phyloP scores from a whole-genome alignment of 2,888 invertebrate genomes.

The Trisateles emortualis region DNA sequence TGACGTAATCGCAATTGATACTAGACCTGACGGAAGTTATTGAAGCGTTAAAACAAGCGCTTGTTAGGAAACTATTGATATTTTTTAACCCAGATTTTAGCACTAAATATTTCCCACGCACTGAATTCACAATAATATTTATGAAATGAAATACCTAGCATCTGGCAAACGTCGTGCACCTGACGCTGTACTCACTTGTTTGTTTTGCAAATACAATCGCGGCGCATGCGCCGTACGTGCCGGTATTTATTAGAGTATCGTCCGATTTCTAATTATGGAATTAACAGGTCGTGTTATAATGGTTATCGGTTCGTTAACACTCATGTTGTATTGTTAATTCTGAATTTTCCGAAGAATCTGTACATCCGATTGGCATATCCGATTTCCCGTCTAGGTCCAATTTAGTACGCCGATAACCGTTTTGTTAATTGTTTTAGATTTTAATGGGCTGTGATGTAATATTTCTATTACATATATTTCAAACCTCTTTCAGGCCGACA shows the following conservation, averaged over 20 bases:
- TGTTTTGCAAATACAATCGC: constrained; percentile 49
- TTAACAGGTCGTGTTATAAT: constrained; percentile 40
- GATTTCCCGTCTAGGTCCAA: constrained; percentile 15
- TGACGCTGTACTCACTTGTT: constrained; percentile 46
- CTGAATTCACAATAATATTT: constrained; percentile 38
- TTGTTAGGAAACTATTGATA: constrained; percentile 22
- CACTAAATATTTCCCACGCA: constrained; percentile 20
- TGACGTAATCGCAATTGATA: constrained; percentile 50
- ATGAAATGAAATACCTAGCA: constrained; percentile 25
- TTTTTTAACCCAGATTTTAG: constrained; percentile 16
- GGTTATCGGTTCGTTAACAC: constrained; percentile 40
- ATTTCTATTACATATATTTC: no score
- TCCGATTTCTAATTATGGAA: constrained; percentile 61
- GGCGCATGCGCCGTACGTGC: constrained; percentile 61
- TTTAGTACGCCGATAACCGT: neutral
- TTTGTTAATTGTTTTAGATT: neutral
- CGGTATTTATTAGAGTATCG: constrained; percentile 51
- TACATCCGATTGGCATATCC: constrained; percentile 29
- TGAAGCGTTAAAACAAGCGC: constrained; percentile 28
- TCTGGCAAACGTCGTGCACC: constrained; percentile 35
- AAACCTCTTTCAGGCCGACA: no score
- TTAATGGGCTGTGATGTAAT: no score
- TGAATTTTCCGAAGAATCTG: constrained; percentile 26
- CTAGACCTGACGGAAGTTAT: constrained; percentile 31
- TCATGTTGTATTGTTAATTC: constrained; percentile 22